phyloP scores from a whole-genome alignment of 2,888 invertebrate genomes.

The Ariolimax columbianus region DNA sequence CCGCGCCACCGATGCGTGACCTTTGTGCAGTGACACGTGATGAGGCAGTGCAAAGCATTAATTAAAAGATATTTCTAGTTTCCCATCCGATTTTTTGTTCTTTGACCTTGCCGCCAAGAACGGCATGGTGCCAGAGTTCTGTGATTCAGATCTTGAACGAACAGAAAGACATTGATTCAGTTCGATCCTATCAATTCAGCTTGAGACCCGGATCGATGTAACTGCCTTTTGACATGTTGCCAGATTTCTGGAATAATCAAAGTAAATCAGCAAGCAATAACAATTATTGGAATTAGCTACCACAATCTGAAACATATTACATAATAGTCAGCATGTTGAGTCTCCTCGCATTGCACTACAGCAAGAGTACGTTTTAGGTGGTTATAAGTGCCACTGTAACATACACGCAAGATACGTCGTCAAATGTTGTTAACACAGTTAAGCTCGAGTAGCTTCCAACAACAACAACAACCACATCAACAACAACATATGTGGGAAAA shows the following conservation, averaged over 20 bases:
- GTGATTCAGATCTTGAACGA: slow-evolving; percentile 22
- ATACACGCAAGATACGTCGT: no score
- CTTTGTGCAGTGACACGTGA: slow-evolving; percentile 29
- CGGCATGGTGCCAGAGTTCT: slow-evolving; percentile 8
- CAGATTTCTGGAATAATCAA: neutral
- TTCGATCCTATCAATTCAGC: slow-evolving; percentile 38
- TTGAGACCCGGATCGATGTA: neutral
- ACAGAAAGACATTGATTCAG: slow-evolving; percentile 35
- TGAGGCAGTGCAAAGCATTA: slow-evolving; percentile 7
- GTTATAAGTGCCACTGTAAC: no score
- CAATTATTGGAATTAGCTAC: no score
- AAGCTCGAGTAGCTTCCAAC: no score
- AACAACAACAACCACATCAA: no score
- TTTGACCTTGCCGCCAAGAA: slow-evolving; percentile 11
- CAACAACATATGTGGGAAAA: no score
- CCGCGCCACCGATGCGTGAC: slow-evolving; percentile 30
- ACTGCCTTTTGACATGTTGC: slow-evolving; percentile 5
- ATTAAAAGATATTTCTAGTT: slow-evolving; percentile 33
- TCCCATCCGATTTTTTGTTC: neutral
- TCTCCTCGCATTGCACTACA: no score
- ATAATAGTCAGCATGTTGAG: no score
- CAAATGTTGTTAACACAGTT: no score
- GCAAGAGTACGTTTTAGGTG: no score
- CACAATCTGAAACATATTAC: no score
- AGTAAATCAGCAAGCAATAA: no score